Percentiles rank a stretch among this genome's conserved stretches.
Evolutionary conservation across 2,888 invertebrate genomes (phyloP).

Genomic region (Trachelus iudaicus): DNA sequence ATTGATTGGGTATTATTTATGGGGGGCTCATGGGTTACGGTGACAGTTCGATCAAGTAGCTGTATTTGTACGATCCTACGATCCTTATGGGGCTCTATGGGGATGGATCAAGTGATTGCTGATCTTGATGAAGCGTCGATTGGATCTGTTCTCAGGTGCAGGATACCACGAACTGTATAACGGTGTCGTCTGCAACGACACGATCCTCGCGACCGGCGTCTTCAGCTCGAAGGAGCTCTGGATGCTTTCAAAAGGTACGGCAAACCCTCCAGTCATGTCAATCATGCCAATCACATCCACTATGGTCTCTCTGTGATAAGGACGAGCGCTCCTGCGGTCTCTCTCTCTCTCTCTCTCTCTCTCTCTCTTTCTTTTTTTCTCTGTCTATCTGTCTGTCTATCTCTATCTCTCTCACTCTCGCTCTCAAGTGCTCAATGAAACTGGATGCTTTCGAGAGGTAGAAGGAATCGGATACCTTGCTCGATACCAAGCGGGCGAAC

Average conservation of each 20-base stretch:
- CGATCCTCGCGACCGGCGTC: slow-evolving; percentile 99
- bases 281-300: slow-evolving; percentile 1
- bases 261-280: slow-evolving; percentile 33
- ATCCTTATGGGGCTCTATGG: too few relatives aligned
- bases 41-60: too few relatives aligned
- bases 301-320: slow-evolving; percentile 6
- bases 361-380: slow-evolving; percentile 1
- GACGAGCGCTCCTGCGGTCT: slow-evolving; percentile 5
- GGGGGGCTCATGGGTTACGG: too few relatives aligned
- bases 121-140: too few relatives aligned
- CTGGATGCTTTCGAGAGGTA: too few relatives aligned
- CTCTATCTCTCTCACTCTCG: slow-evolving; percentile 2
- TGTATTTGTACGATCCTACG: too few relatives aligned
- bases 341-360: slow-evolving; percentile 9
- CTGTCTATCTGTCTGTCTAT: slow-evolving; percentile 19
- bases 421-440: slow-evolving; percentile 17
- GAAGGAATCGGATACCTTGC: too few relatives aligned
- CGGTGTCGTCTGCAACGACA: slow-evolving; percentile 98
- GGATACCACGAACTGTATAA: slow-evolving; percentile 93
- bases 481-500: too few relatives aligned
- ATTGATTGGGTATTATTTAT: too few relatives aligned
- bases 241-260: slow-evolving; percentile 95
- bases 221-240: slow-evolving; percentile 99
- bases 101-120: too few relatives aligned
- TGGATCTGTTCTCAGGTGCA: slow-evolving; percentile 65